Evolutionary conservation across 2,888 invertebrate species (phyloP).

Genomic region (Fissipunctia ypsillon): DNA sequence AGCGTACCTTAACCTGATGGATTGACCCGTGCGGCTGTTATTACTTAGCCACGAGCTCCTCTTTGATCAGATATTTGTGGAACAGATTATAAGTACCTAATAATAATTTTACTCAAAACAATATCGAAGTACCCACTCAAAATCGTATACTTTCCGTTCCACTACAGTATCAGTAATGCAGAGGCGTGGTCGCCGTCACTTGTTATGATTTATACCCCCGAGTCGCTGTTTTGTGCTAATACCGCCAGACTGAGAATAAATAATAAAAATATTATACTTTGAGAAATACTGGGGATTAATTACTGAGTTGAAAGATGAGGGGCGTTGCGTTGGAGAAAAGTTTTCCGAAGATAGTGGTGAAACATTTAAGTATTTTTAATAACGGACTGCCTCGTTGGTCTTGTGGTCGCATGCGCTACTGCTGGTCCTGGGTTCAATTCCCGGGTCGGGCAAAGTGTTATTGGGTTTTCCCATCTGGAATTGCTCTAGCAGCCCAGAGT

Average conservation of each 20-base stretch:
- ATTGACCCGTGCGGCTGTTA: too few relatives aligned
- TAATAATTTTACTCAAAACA: neutral
- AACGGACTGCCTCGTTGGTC: too few relatives aligned
- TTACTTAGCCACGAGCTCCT: too few relatives aligned
- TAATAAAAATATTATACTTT: constrained; percentile 48
- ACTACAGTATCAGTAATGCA: constrained; percentile 49
- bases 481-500: too few relatives aligned
- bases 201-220: constrained; percentile 66
- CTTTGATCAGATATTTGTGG: too few relatives aligned
- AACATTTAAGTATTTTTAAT: neutral
- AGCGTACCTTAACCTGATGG: too few relatives aligned
- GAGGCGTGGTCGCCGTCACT: constrained; percentile 68
- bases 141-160: constrained; percentile 22
- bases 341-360: neutral
- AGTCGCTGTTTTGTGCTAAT: constrained; percentile 65
- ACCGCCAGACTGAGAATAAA: constrained; percentile 48
- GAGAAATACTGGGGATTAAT: constrained; percentile 55
- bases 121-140: neutral
- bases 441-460: too few relatives aligned
- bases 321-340: constrained; percentile 4
- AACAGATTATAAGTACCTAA: too few relatives aligned
- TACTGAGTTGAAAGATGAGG: constrained; percentile 38
- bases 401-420: too few relatives aligned
- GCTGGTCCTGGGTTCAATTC: too few relatives aligned
- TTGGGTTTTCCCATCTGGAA: too few relatives aligned